Percentiles rank a stretch among this genome's conserved stretches.
Evolutionary conservation across 2,888 invertebrate genomes (phyloP).

Genomic region (Apodemia hepburni): DNA sequence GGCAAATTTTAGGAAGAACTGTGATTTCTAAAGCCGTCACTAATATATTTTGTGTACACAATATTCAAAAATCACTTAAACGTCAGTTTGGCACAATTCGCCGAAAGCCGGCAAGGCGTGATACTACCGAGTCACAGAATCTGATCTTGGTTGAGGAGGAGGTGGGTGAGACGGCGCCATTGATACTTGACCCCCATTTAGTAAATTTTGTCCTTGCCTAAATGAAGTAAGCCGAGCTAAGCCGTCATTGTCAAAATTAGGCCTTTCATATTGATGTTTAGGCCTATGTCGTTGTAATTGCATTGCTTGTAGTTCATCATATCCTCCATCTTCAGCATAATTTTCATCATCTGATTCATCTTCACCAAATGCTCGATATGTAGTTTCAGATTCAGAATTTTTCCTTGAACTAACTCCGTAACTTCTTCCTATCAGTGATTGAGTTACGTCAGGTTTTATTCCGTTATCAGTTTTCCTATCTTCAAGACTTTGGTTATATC

Average conservation of each 20-base stretch:
- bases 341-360: constrained; percentile 71
- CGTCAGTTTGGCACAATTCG: constrained; percentile 78
- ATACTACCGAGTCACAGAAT: constrained; percentile 76
- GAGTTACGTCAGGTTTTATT: constrained; percentile 56
- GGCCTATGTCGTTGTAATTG: constrained; percentile 58
- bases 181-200: constrained; percentile 47
- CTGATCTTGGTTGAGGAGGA: constrained; percentile 62
- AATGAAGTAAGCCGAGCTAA: constrained; percentile 67
- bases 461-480: constrained; percentile 60
- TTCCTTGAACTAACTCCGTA: constrained; percentile 67
- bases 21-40: constrained; percentile 40
- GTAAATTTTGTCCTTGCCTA: constrained; percentile 54
- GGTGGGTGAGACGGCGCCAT: constrained; percentile 58
- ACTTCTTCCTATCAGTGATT: constrained; percentile 68
- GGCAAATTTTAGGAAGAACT: constrained; percentile 58
- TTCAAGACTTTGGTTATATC: constrained; percentile 67
- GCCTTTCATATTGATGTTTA: constrained; percentile 72
- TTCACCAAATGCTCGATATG: constrained; percentile 68
- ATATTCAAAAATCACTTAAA: constrained; percentile 54
- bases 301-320: constrained; percentile 70
- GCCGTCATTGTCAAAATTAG: constrained; percentile 69
- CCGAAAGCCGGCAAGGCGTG: constrained; percentile 76
- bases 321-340: constrained; percentile 62
- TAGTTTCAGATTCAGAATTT: constrained; percentile 67
- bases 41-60: constrained; percentile 43